Conservation (phyloP, 1,140 invertebrate species). For the Sycophaga agraensis region DNA sequence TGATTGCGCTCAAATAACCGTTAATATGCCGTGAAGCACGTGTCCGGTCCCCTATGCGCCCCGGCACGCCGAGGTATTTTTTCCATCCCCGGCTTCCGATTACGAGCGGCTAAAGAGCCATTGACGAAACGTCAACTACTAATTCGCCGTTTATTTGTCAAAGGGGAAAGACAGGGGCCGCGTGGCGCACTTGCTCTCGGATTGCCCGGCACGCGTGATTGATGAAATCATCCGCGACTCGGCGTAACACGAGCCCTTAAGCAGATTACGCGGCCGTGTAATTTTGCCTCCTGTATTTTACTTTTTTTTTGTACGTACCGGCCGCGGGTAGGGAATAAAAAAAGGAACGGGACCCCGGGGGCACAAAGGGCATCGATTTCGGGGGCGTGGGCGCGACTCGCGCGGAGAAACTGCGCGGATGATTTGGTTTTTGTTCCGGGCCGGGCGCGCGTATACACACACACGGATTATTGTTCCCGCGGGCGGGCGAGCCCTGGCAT, state of each 20-base stretch:
- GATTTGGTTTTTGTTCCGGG: background rate
- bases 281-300: slow-evolving; percentile 9
- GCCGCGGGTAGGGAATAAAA: too few species aligned
- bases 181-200: background rate
- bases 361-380: slow-evolving; percentile 2
- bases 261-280: slow-evolving; percentile 2
- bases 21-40: too few species aligned
- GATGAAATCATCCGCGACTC: slow-evolving; percentile 28
- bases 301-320: background rate
- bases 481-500: too few species aligned
- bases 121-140: slow-evolving; percentile 3
- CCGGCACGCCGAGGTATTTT: too few species aligned
- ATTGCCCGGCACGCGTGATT: slow-evolving; percentile 5
- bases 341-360: background rate
- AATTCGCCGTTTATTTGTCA: slow-evolving; percentile 26
- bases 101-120: background rate
- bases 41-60: too few species aligned
- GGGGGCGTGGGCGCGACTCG: background rate
- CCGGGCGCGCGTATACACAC: too few species aligned
- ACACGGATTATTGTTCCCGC: too few species aligned
- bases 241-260: background rate
- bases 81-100: background rate
- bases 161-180: background rate
- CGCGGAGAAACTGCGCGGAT: background rate
- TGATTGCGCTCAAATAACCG: too few species aligned